Percentiles rank a stretch among this genome's conserved stretches.
Conservation (phyloP, 92 coral and sea anemone genomes). For the Palythoa grandiflora region DNA sequence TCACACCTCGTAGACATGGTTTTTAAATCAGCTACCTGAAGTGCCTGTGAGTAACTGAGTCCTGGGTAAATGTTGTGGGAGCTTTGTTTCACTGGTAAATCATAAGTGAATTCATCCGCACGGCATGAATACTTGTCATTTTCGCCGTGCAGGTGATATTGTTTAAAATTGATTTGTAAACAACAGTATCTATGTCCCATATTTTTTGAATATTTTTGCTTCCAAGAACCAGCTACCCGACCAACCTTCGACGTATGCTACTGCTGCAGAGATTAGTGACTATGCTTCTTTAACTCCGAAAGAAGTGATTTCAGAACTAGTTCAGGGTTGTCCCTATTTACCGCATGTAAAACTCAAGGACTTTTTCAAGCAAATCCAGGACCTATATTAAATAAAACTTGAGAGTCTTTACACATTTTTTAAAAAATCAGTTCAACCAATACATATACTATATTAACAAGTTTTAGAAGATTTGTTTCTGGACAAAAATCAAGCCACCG, state of each 20-base stretch:
- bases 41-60: no score
- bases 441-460: no score
- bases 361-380: no score
- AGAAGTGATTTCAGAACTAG: constrained; percentile 1
- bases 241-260: constrained; percentile 22
- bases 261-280: no score
- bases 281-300: neutral
- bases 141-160: neutral
- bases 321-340: no score
- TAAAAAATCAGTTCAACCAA: no score
- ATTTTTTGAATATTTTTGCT: constrained; percentile 3
- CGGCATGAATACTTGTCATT: constrained; percentile 9
- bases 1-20: constrained; percentile 16
- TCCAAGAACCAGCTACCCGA: constrained; percentile 15
- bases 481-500: no score
- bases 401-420: no score
- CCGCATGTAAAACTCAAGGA: no score
- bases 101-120: constrained; percentile 1
- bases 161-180: constrained; percentile 2
- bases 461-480: no score
- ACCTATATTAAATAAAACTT: no score
- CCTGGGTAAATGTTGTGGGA: constrained; percentile 7
- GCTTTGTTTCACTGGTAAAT: constrained; percentile 9
- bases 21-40: constrained; percentile 1
- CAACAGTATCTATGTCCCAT: constrained; percentile 18